Base-by-base conservation (phyloP, 2,888 invertebrate species). In the Himalopsyche tibetana region DNA sequence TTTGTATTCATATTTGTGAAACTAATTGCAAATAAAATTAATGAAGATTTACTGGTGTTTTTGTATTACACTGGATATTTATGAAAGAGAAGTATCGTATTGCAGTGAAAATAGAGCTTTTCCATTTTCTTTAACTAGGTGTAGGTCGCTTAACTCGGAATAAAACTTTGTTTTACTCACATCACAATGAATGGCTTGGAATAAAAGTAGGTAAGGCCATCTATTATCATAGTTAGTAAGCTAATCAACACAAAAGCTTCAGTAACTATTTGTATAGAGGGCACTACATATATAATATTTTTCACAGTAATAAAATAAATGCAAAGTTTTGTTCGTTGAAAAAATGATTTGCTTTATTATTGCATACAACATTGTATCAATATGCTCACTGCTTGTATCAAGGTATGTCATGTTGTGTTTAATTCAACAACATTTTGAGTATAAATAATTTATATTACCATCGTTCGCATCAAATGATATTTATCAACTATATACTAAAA, bases 151-250 rank as follows among this genome's bases (percentile, higher is more conserved):
- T 84, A 69, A 82, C 55, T 87, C 84, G 74, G 82, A 87, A 87
- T 87, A 87, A 83, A 84, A 87, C 87, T 84, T 79, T 83, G 83
- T 85, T 85, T 87, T 82, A 56, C 56, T 45, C 40, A 55, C 80
- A 79, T 45, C 40, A 55, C 80, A 79, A 87, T 87, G 28, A 82
- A 87, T 87, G 80, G 87, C 84, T 42, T 42, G 84, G 83, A 80
- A 82, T 85, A 55, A 87, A 69, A 85, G 79, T 40, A 79, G 63
- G 80, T 84, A 79, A 56, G 82, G 86, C 85, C 83, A 85, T 88
- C 83, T 84, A 86, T 88, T 88, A 86, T 79, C 19, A 83, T 85
- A 82, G 79, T 85, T 82, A 28, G 81, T 82, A 88, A 86, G 88
- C 55, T 84, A 74, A 17, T 81, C 28, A 85, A 55, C 82, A 45